Percentiles rank a stretch among this genome's conserved stretches.
Conservation (phyloP, 2,888 invertebrate genomes). For the Cremastinae sp. region DNA sequence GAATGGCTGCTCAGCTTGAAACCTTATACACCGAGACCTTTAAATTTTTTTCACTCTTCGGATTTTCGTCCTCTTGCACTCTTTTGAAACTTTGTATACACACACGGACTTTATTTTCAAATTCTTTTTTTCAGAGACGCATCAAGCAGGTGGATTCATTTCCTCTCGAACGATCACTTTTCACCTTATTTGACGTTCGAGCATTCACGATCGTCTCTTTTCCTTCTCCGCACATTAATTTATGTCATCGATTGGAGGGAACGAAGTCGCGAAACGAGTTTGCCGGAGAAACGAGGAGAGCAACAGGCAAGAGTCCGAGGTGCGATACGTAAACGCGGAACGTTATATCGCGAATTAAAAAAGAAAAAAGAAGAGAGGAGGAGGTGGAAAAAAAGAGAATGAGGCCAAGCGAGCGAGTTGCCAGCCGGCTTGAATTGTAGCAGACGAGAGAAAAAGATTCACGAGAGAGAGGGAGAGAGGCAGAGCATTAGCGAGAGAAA, state of each 20-base stretch:
- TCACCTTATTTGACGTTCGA: slow-evolving; percentile 12
- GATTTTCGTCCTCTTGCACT: background rate
- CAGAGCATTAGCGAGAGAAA: slow-evolving; percentile 8
- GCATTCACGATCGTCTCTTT: background rate
- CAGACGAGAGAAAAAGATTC: slow-evolving; percentile 40
- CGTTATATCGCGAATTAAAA: slow-evolving; percentile 20
- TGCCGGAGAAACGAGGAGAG: slow-evolving; percentile 23
- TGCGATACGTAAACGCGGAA: slow-evolving; percentile 37
- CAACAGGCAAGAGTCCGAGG: slow-evolving; percentile 15
- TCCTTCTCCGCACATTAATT: slow-evolving; percentile 22
- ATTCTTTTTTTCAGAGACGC: background rate
- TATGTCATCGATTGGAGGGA: slow-evolving; percentile 31
- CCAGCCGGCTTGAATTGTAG: slow-evolving; percentile 50
- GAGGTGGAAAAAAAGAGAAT: slow-evolving; percentile 34
- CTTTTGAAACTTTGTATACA: background rate
- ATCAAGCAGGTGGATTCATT: slow-evolving; percentile 45
- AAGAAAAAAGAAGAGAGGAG: slow-evolving; percentile 6
- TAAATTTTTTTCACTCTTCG: slow-evolving; percentile 18
- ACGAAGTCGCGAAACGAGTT: slow-evolving; percentile 41
- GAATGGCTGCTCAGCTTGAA: slow-evolving; percentile 7
- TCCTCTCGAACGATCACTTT: slow-evolving; percentile 1
- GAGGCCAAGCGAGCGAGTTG: slow-evolving; percentile 53
- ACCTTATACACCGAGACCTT: slow-evolving; percentile 39
- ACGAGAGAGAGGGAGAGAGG: slow-evolving; percentile 14
- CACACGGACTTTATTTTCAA: background rate